These are phyloP conservation scores for Stictonetta naevosa DNA, from an alignment of 2,113 vertebrate genomes.

Conservation along the genomic window DNA sequence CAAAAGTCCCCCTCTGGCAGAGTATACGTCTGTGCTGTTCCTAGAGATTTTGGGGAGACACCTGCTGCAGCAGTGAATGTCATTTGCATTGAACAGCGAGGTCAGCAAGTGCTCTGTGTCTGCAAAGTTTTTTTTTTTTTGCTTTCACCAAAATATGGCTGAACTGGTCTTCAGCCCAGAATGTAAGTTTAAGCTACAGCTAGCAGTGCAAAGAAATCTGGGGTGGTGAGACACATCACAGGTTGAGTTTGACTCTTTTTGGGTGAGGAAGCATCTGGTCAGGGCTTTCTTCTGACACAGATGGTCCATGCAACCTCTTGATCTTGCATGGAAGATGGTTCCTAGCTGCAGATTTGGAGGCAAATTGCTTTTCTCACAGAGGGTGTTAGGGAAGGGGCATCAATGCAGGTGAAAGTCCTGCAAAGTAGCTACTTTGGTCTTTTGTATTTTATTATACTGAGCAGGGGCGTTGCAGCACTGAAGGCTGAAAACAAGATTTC, in stretches of 20 bases:
- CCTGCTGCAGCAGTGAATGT: not conserved
- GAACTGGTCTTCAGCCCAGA: not conserved
- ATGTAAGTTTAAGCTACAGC: not conserved
- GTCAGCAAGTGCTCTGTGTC: not conserved
- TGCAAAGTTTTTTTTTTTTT: not conserved
- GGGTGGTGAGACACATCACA: not conserved
- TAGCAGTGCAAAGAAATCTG: not conserved
- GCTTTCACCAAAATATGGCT: not conserved
- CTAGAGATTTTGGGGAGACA: not conserved
- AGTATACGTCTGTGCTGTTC: not conserved
- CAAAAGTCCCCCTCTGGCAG: not conserved
- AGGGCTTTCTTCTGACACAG: not conserved
- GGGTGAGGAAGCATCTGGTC: not conserved
- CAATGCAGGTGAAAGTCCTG: not conserved
- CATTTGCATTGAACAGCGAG: not conserved
- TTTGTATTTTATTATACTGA: conserved; percentile 27
- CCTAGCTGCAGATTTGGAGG: not conserved
- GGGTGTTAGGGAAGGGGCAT: not conserved
- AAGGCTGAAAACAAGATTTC: conserved; percentile 22
- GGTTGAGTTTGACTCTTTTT: not conserved
- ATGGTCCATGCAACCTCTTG: not conserved
- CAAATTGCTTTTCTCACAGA: not conserved
- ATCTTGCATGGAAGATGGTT: not conserved
- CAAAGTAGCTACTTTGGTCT: not conserved
- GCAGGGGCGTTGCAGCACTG: not conserved